Base-by-base conservation (phyloP, 2,888 invertebrate species). In the Limenitis camilla region DNA sequence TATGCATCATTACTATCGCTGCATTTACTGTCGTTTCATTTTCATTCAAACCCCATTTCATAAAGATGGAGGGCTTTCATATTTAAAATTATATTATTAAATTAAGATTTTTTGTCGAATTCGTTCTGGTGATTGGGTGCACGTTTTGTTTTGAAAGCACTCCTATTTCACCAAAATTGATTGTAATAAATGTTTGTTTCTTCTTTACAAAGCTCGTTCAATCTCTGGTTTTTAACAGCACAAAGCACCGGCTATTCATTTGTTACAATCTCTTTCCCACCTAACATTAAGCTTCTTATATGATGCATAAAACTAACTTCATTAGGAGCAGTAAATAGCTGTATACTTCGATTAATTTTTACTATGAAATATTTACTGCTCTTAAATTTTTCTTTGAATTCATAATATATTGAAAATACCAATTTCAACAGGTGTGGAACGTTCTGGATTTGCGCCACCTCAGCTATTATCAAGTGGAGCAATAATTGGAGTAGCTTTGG, bases 401-500 rank as follows among this genome's bases (percentile, higher is more conserved):
- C 40, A 49, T 33, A 48, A 28, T 40, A 42, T 56, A 67, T 63
- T 61, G 60, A 67, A 33, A 47, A 19, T 60, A 55, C 56, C 59
- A 63, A 63, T 71, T 64, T 74, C 65, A 52, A 69, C 81, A 87
- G 87, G 87, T 69, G 83, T 87, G 57, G 78, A 79, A 70, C 76
- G 79, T 47, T 82, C 84, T 58, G 86, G 84, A 64, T 86, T 78
- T 68, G 86, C 86, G 30, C 82, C 81, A 47, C 78, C 82, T 11
- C 88, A 91, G 53, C 76, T 89, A 46, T 86, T 93, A 58, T 92
- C 92, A 63, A 93, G 92, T 66, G 91, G 92, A 9, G 91, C 94
- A 52, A 94, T 97, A 66, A 93, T 97, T 64, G 95, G 94, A 58
- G 92, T 97, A 65, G 94, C 96, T 32, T 88, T 97, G 55, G 93